A percentile compares a stretch with the other conserved stretches of the same genome.
phyloP scores from a whole-genome alignment of 2,888 invertebrate species.

The Alviniconcha strummeri region DNA sequence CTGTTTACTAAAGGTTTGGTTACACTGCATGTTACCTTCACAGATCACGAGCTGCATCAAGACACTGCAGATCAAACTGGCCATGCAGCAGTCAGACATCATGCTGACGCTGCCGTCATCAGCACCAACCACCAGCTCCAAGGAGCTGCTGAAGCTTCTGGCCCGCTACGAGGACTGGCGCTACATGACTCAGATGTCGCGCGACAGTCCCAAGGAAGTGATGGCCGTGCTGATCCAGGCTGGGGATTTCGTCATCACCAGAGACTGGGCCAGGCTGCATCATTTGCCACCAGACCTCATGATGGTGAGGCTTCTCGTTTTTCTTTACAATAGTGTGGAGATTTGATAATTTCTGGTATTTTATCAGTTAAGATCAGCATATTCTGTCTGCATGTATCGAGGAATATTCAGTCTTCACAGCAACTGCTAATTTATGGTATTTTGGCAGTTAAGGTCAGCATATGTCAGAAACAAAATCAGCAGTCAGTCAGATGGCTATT shows the following conservation, averaged over 20 bases:
- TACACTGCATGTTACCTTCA: neutral
- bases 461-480: no score
- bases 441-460: no score
- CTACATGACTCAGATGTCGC: constrained; percentile 50
- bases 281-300: constrained; percentile 47
- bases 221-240: constrained; percentile 59
- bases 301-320: constrained; percentile 41
- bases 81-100: constrained; percentile 50
- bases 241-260: constrained; percentile 60
- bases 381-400: no score
- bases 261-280: constrained; percentile 60
- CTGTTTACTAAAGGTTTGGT: no score
- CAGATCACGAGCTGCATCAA: constrained; percentile 66
- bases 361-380: no score
- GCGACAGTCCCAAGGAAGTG: constrained; percentile 53
- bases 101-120: constrained; percentile 43
- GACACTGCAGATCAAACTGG: constrained; percentile 57
- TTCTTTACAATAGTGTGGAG: no score
- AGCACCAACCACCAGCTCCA: constrained; percentile 11
- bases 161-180: constrained; percentile 61
- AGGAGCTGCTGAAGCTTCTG: constrained; percentile 45
- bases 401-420: no score
- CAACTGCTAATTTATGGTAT: no score
- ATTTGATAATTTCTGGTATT: no score
- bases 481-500: no score